Base-by-base conservation (phyloP, 37 sponge, comb jelly and placozoan genomes). In the Theonella swinhoei region DNA sequence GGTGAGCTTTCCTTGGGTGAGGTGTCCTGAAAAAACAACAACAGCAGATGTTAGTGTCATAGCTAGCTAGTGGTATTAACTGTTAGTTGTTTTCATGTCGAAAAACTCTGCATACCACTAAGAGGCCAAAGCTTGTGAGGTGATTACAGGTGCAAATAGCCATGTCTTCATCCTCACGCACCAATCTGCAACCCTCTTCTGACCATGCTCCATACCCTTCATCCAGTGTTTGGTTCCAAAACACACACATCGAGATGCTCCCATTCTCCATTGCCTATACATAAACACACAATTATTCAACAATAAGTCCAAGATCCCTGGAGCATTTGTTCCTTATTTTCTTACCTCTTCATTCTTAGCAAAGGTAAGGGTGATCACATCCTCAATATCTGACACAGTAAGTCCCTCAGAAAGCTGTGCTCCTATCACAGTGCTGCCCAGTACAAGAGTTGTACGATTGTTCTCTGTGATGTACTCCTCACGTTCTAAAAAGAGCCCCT, bases 21-120 rank as follows among this genome's bases (percentile, higher is more conserved):
- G 19, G 11, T 26, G 33, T 78, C 17, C 36, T 34, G 1, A 38
- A 17, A 64, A 7, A 78, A 2, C 34, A 0, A 30, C 31, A 28
- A 25, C 36, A n/a, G 14, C 5, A 3, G 32, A 64, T 3, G 0
- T 8, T 33, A 9, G 25, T 32, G 32, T 3, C 23, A 36, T 73
- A 43, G 33, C n/a, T 40, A 60, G n/a, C n/a, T n/a, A n/a, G n/a
- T n/a, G n/a, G n/a, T n/a, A n/a, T n/a, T n/a, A n/a, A n/a, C n/a
- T n/a, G n/a, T n/a, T n/a, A n/a, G n/a, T n/a, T n/a, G n/a, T n/a
- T n/a, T n/a, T n/a, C n/a, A n/a, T n/a, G n/a, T n/a, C n/a, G n/a
- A n/a, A n/a, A n/a, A n/a, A n/a, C n/a, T n/a, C n/a, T n/a, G n/a
- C 79, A 62, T 58, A 78, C 86, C 72, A 85, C 24, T 37, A 87